These are phyloP conservation scores for Fragum fragum DNA, from an alignment of 2,888 invertebrate species.

Conservation along the genomic window DNA sequence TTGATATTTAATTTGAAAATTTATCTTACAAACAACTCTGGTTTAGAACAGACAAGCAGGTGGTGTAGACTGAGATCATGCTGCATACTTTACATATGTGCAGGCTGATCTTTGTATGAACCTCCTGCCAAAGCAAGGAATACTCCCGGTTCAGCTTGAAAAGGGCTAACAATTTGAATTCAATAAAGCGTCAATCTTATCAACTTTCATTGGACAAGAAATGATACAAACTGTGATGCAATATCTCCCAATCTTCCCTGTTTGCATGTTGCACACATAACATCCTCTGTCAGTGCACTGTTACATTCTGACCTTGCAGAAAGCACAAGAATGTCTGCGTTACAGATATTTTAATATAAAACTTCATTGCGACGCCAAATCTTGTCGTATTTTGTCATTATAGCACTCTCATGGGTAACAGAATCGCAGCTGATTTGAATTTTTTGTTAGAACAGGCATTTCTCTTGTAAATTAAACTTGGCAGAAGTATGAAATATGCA, in stretches of 20 bases:
- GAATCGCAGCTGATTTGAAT: conserved; percentile 10
- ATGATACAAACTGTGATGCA: no score
- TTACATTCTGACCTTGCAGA: conserved; percentile 25
- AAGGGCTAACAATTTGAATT: no score
- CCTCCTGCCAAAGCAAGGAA: no score
- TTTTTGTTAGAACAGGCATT: conserved; percentile 19
- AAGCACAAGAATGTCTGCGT: conserved; percentile 2
- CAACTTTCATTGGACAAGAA: no score
- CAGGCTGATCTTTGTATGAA: no score
- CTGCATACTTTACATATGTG: no score
- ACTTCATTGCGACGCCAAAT: conserved; percentile 12
- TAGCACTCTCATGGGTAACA: not conserved
- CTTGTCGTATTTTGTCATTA: conserved; percentile 19
- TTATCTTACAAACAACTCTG: no score
- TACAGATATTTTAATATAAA: conserved; percentile 15
- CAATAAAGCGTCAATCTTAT: no score
- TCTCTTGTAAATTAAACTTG: conserved; percentile 18
- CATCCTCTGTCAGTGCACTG: conserved; percentile 7
- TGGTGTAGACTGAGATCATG: no score
- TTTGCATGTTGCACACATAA: not conserved
- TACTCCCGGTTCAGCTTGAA: no score
- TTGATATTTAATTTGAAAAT: no score
- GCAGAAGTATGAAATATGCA: conserved; percentile 24
- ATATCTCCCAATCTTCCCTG: not conserved
- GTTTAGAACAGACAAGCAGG: no score